Conservation (phyloP, 2,888 invertebrate genomes). For the Amiota minor region DNA sequence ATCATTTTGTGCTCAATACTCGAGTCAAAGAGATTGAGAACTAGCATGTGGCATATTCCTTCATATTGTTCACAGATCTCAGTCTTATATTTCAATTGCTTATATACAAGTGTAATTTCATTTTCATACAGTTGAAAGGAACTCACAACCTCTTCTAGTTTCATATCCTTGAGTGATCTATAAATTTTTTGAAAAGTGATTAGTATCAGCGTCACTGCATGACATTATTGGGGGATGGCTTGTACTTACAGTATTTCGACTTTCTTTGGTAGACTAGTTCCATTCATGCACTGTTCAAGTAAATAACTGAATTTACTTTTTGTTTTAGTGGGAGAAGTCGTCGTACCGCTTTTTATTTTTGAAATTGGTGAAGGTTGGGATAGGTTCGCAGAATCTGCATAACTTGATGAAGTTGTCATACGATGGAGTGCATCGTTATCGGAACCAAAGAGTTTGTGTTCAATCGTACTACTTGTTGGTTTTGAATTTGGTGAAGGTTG, state of each 20-base stretch:
- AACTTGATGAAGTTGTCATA: background rate
- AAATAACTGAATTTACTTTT: too few species aligned
- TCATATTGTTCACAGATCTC: slow-evolving; percentile 41
- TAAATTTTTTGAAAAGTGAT: background rate
- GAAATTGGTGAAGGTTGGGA: too few species aligned
- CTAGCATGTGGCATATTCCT: slow-evolving; percentile 52
- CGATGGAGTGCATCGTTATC: slow-evolving; percentile 25
- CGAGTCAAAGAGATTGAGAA: slow-evolving; percentile 54
- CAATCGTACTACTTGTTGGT: too few species aligned
- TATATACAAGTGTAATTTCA: slow-evolving; percentile 52
- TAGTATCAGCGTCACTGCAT: background rate
- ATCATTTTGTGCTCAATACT: slow-evolving; percentile 53
- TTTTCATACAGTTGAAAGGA: slow-evolving; percentile 33
- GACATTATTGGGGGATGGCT: background rate
- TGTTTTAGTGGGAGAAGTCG: background rate
- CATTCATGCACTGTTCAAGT: too few species aligned
- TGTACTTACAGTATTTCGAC: slow-evolving; percentile 49
- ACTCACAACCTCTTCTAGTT: slow-evolving; percentile 36
- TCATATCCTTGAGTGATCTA: slow-evolving; percentile 42
- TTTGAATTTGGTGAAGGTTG: background rate
- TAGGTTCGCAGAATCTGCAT: background rate
- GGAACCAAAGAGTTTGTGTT: slow-evolving; percentile 18
- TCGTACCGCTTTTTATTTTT: background rate
- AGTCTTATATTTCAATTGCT: slow-evolving; percentile 44
- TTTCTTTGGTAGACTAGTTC: slow-evolving; percentile 49